These are phyloP conservation scores for Pteromalus puparum DNA, from an alignment of 1,140 invertebrate genomes.

Conservation along the genomic window DNA sequence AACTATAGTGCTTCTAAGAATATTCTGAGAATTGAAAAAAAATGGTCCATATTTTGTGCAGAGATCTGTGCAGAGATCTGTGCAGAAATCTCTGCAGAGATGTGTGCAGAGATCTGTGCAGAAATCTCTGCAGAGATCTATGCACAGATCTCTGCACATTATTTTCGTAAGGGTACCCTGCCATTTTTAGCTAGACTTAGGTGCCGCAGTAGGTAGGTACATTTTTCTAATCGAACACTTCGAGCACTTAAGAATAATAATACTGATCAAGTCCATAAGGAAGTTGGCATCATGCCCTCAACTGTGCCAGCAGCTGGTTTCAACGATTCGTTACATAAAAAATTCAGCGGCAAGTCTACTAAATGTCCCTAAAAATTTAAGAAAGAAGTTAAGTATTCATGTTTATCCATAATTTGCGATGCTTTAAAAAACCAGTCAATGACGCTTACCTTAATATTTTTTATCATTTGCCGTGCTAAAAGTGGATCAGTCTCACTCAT, in stretches of 20 bases:
- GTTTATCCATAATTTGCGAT: neutral
- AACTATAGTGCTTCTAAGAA: no score
- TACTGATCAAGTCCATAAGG: constrained; percentile 80
- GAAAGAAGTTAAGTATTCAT: constrained; percentile 27
- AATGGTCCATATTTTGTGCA: no score
- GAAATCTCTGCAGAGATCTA: no score
- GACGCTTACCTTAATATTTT: constrained; percentile 80
- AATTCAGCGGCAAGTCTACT: constrained; percentile 90
- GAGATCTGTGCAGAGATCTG: no score
- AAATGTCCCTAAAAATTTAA: constrained; percentile 83
- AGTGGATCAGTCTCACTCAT: constrained; percentile 83
- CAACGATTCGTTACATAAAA: constrained; percentile 88
- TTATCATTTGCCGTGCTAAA: constrained; percentile 81
- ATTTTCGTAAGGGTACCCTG: no score
- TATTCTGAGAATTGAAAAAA: no score
- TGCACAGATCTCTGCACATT: no score
- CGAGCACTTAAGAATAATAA: constrained; percentile 24
- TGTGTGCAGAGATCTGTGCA: no score
- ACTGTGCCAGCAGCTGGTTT: constrained; percentile 87
- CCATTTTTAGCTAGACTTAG: no score
- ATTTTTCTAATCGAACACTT: neutral
- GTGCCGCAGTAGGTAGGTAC: neutral
- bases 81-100: no score
- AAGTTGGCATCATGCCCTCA: constrained; percentile 89
- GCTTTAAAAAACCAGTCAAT: neutral